phyloP scores from a whole-genome alignment of 2,113 vertebrate genomes.

The Acanthochromis polyacanthus region DNA sequence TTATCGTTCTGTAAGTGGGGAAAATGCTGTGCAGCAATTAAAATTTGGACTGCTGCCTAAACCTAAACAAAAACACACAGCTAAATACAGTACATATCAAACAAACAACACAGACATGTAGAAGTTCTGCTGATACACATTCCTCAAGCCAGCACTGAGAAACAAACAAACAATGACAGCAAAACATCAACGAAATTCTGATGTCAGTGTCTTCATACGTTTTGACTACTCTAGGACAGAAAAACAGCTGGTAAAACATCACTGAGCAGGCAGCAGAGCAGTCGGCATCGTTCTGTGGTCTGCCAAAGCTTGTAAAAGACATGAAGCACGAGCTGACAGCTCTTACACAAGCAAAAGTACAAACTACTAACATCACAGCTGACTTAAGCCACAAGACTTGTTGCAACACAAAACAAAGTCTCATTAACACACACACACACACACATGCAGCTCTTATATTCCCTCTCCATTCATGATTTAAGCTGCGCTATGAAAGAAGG shows the following conservation, averaged over 20 bases:
- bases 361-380: slow-evolving; percentile 56
- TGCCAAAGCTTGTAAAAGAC: slow-evolving; percentile 55
- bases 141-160: slow-evolving; percentile 19
- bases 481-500: slow-evolving; percentile 55
- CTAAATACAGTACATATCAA: background rate
- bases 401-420: slow-evolving; percentile 48
- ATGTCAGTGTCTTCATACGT: slow-evolving; percentile 5
- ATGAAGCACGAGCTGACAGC: slow-evolving; percentile 28
- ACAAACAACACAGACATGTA: background rate
- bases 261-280: slow-evolving; percentile 49
- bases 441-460: slow-evolving; percentile 69
- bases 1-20: background rate
- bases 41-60: background rate
- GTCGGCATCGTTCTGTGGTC: slow-evolving; percentile 26
- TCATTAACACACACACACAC: slow-evolving; percentile 56
- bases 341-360: slow-evolving; percentile 25
- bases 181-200: slow-evolving; percentile 42
- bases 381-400: slow-evolving; percentile 48
- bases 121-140: slow-evolving; percentile 1
- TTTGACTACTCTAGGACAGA: slow-evolving; percentile 12
- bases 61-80: background rate
- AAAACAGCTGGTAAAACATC: slow-evolving; percentile 33
- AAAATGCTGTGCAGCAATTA: background rate
- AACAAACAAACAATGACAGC: slow-evolving; percentile 51
- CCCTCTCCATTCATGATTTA: slow-evolving; percentile 50